phyloP scores from a whole-genome alignment of 2,888 invertebrate species.

The Netelia melanura region DNA sequence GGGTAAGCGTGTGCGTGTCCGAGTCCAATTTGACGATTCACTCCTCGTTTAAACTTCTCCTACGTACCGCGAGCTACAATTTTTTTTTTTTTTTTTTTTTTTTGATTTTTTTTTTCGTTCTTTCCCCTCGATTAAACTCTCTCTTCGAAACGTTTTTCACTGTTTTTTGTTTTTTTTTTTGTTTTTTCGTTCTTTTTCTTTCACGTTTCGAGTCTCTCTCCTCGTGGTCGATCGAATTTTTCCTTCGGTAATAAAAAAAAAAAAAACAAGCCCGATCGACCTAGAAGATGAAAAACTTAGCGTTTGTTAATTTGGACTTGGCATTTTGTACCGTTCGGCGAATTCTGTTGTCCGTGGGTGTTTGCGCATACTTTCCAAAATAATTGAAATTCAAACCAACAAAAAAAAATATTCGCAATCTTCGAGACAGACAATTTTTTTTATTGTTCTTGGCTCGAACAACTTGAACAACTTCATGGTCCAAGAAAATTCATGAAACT shows the following conservation, averaged over 20 bases:
- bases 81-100: background rate
- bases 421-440: too few species aligned
- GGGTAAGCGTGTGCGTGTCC: slow-evolving; percentile 30
- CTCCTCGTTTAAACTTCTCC: slow-evolving; percentile 33
- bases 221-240: background rate
- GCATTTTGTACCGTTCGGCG: slow-evolving; percentile 49
- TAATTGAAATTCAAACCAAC: background rate
- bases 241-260: background rate
- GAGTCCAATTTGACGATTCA: slow-evolving; percentile 48
- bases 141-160: too few species aligned
- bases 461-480: too few species aligned
- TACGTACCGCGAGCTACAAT: background rate
- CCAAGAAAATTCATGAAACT: too few species aligned
- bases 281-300: background rate
- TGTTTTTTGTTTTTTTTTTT: too few species aligned
- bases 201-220: background rate
- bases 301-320: slow-evolving; percentile 31
- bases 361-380: slow-evolving; percentile 36
- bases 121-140: background rate
- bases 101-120: background rate
- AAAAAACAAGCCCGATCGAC: background rate
- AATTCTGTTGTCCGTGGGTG: slow-evolving; percentile 1
- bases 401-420: too few species aligned
- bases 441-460: too few species aligned
- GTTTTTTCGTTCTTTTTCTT: too few species aligned